A percentile compares a stretch with the other conserved stretches of the same genome.
phyloP scores from a whole-genome alignment of 2,888 invertebrate genomes.

The Cheilosia impressa region DNA sequence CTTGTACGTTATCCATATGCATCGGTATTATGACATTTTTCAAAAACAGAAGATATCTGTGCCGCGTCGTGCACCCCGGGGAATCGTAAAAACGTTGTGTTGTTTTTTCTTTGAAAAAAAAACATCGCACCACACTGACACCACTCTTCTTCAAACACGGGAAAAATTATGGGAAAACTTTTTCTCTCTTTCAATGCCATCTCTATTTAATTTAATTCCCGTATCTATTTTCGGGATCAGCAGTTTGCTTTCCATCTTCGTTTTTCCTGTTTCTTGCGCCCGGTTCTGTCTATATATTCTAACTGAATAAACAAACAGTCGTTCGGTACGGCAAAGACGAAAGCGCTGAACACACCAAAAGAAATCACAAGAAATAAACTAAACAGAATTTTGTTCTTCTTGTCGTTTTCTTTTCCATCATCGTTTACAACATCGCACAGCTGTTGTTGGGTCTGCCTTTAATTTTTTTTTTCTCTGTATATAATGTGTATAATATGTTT shows the following conservation, averaged over 20 bases:
- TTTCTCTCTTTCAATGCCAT: constrained; percentile 54
- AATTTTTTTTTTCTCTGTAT: constrained; percentile 11
- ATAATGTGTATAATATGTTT: neutral
- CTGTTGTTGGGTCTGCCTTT: constrained; percentile 51
- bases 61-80: constrained; percentile 56
- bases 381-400: constrained; percentile 18
- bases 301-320: constrained; percentile 68
- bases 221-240: constrained; percentile 74
- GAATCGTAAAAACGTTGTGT: constrained; percentile 40
- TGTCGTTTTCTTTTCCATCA: constrained; percentile 25
- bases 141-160: neutral
- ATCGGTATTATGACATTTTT: constrained; percentile 54
- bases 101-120: neutral
- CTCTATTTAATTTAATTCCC: constrained; percentile 72
- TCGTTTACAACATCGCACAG: constrained; percentile 57
- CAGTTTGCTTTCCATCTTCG: constrained; percentile 60
- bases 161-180: constrained; percentile 61
- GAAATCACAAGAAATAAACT: constrained; percentile 53
- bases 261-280: constrained; percentile 20
- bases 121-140: constrained; percentile 37
- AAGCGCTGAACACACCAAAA: constrained; percentile 16
- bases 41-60: constrained; percentile 41
- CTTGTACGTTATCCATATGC: constrained; percentile 25
- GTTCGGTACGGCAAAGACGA: constrained; percentile 26
- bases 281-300: constrained; percentile 37